phyloP scores from a whole-genome alignment of 1,140 invertebrate species.

The Aphaenogaster ashmeadi region DNA sequence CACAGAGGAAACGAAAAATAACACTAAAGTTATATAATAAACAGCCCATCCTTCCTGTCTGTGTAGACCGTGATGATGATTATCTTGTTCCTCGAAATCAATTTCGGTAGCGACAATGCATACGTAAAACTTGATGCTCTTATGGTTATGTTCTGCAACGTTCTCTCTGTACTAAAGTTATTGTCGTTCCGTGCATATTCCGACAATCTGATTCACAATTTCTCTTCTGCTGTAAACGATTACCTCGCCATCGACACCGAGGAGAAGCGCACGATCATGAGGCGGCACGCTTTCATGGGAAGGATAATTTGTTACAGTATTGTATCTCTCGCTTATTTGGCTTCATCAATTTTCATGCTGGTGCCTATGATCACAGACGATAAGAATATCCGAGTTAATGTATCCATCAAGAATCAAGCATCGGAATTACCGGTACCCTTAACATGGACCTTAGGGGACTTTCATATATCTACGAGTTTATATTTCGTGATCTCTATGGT shows the following conservation, averaged over 20 bases:
- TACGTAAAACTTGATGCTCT: conserved; percentile 47
- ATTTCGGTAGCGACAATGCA: neutral
- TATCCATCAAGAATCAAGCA: neutral
- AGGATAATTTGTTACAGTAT: neutral
- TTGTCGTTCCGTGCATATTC: conserved; percentile 9
- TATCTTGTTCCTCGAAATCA: conserved; percentile 19
- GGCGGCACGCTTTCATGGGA: conserved; percentile 45
- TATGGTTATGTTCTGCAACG: neutral
- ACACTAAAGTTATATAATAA: neutral
- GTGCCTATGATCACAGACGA: neutral
- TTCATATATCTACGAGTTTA: neutral
- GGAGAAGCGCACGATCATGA: conserved; percentile 27
- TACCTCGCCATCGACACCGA: conserved; percentile 5
- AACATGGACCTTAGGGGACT: neutral
- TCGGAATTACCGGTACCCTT: conserved; percentile 40
- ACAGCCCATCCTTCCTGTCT: neutral
- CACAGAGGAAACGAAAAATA: neutral
- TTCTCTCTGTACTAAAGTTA: conserved; percentile 45
- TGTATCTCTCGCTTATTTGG: neutral
- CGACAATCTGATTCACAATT: conserved; percentile 24
- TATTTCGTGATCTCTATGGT: neutral
- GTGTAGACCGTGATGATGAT: conserved; percentile 37
- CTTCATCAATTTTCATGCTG: neutral
- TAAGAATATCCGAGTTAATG: neutral
- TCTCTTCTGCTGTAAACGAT: conserved; percentile 52